Conservation (phyloP, 2,888 invertebrate species). For the Drosophila acutilabella region DNA sequence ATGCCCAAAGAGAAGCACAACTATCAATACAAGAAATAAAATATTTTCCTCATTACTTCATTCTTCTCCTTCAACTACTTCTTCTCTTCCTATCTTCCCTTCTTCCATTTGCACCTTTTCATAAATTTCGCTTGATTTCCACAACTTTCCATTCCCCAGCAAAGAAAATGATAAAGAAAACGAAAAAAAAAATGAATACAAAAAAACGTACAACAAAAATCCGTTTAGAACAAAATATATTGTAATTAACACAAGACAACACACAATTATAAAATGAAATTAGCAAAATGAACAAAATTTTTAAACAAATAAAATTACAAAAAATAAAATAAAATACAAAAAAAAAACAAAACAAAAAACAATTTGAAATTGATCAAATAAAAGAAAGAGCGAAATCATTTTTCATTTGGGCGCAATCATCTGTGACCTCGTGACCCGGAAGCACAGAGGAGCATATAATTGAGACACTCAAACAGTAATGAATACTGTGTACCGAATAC, state of each 20-base stretch:
- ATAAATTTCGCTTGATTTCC: constrained; percentile 44
- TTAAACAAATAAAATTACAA: constrained; percentile 80
- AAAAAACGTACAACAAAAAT: constrained; percentile 51
- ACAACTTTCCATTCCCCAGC: constrained; percentile 36
- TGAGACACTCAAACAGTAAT: constrained; percentile 14
- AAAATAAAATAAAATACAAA: constrained; percentile 45
- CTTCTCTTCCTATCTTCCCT: constrained; percentile 13
- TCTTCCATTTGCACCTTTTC: constrained; percentile 50
- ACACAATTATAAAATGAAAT: constrained; percentile 69
- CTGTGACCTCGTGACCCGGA: constrained; percentile 40
- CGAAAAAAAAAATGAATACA: constrained; percentile 1
- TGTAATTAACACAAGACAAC: constrained; percentile 73
- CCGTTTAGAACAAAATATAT: constrained; percentile 79
- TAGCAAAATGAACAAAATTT: constrained; percentile 80
- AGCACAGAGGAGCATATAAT: constrained; percentile 5
- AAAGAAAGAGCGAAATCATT: constrained; percentile 21
- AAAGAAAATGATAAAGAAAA: neutral
- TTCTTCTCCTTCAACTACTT: neutral
- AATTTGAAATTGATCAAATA: constrained; percentile 74
- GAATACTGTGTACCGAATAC: constrained; percentile 1
- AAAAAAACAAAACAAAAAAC: constrained; percentile 48
- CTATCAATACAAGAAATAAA: constrained; percentile 30
- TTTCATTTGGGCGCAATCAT: constrained; percentile 15
- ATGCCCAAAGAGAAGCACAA: constrained; percentile 24
- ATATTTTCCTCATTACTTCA: constrained; percentile 25